Evolutionary conservation across 2,113 vertebrate species (phyloP), one percentile per base, ranked within the genome.

Genomic region (Marmota monax): DNA sequence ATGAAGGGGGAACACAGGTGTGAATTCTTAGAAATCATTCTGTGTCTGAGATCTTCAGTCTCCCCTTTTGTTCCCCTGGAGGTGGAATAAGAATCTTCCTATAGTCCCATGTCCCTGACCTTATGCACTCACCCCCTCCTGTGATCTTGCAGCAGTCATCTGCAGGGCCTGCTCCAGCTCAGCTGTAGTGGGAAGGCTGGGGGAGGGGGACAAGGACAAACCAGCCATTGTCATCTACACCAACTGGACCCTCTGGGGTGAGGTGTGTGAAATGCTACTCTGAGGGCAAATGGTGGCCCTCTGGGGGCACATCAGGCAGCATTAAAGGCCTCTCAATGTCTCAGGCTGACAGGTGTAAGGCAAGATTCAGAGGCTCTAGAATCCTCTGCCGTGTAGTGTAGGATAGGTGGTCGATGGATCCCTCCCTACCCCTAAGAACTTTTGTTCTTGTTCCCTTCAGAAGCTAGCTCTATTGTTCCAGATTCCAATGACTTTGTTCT

Each of bases 201-300:
- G 88, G 61, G 74, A 42, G 17, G 82, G 34, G 39, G 29, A 25
- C 34, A 63, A 22, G 84, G 70, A 97, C 95, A 97, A 89, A 65
- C 8, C 25, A 73, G 69, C 79, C 70, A 63, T 67, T 96, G 91
- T 97, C 58, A 90, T 93, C 42, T 39, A 84, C 13, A 89, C 53
- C 42, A 76, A 74, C 63, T 69, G 58, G 45, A 83, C 34, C 42
- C 79, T 91, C 29, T 85, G 67, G n/a, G 51, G 79, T 32, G 56
- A 84, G 79, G 56, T 67, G 7, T 51, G 48, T 13, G 48, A 94
- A 86, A 74, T 39, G 83, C 18, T 77, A 86, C 12, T 82, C 67
- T 0, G 17, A 95, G 61, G 90, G 69, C 82, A 86, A 69, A 63
- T 32, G 53, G 78, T 67, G 70, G 86, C 37, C 39, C 18, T 92